A percentile compares a stretch with the other conserved stretches of the same genome.
phyloP scores from a whole-genome alignment of 2,797 vertebrate genomes.

The Lacerta agilis region DNA sequence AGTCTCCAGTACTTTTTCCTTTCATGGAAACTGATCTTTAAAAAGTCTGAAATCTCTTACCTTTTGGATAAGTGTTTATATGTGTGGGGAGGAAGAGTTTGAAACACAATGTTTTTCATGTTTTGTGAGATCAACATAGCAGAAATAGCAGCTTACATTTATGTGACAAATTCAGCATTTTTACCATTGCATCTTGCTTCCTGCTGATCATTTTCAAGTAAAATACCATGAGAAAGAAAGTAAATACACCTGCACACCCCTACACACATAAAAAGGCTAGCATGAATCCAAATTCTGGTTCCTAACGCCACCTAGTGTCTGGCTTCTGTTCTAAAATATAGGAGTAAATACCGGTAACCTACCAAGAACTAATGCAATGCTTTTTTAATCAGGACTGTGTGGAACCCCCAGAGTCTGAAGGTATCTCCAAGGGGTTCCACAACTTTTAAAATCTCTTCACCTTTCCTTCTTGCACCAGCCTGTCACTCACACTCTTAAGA shows the following conservation, averaged over 20 bases:
- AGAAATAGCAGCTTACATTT: neutral
- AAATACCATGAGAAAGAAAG: neutral
- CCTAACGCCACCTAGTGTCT: slow-evolving; percentile 20
- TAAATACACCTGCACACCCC: neutral
- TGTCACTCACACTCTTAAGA: neutral
- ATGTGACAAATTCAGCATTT: neutral
- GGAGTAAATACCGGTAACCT: too few relatives aligned
- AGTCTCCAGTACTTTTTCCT: neutral
- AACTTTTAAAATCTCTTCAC: neutral
- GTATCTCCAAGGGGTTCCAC: neutral
- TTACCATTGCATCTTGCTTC: neutral
- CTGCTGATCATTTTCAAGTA: neutral
- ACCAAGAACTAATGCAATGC: neutral
- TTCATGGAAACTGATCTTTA: neutral
- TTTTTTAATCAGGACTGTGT: neutral
- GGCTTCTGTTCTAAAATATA: neutral
- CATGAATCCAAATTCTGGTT: neutral
- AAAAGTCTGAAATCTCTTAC: neutral
- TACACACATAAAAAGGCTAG: neutral
- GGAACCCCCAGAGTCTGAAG: neutral
- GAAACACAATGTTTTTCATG: neutral
- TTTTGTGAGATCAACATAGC: neutral
- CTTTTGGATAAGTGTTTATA: neutral
- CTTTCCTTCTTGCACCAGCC: neutral
- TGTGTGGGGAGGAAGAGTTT: neutral